Base-by-base conservation (phyloP, 2,113 vertebrate species). In the Lasiurus cinereus region DNA sequence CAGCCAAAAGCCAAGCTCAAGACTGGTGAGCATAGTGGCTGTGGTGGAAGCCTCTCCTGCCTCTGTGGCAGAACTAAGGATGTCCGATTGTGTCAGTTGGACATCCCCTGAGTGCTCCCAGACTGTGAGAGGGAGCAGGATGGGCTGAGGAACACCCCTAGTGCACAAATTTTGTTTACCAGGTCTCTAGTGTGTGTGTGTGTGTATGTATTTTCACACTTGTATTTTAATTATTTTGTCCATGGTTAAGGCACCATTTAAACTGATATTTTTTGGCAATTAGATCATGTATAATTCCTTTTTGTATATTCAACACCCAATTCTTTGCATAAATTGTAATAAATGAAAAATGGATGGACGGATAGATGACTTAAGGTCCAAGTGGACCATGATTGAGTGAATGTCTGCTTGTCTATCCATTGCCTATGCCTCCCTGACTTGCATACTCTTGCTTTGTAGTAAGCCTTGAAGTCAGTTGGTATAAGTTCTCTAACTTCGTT, bases 181-280 rank as follows among this genome's bases (percentile, higher is more conserved):
- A 50, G 50, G 50, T 14, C 50, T 50, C 13, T 50, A 15, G 14
- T 39, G 39, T 39, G 39, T 39, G 39, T 39, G 39, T 39, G 39
- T 39, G 39, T 39, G 39, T 39, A 5, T 39, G 39, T 39, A 5
- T 36, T 8, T 24, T 62, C 59, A 19, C 67, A 18, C 33, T 33
- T 72, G 5, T 29, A 62, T 76, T 54, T 89, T 69, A 69, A 91
- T 91, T 50, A 56, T 80, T 33, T 94, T 76, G 24, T 36, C 29
- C 21, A 33, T 62, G 36, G n/a, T 78, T 19, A 88, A 93, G 77
- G 59, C n/a, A 27, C 24, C 15, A 48, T 3, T 69, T 46, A 91
- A 79, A 56, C 11, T 31, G 56, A 72, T 54, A 80, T 36, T 3
- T 8, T 19, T 69, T 72, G 43, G 59, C 15, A 6, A 50, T 56